Base-by-base conservation (phyloP, 2,113 vertebrate species). In the Lagenorhynchus albirostris region DNA sequence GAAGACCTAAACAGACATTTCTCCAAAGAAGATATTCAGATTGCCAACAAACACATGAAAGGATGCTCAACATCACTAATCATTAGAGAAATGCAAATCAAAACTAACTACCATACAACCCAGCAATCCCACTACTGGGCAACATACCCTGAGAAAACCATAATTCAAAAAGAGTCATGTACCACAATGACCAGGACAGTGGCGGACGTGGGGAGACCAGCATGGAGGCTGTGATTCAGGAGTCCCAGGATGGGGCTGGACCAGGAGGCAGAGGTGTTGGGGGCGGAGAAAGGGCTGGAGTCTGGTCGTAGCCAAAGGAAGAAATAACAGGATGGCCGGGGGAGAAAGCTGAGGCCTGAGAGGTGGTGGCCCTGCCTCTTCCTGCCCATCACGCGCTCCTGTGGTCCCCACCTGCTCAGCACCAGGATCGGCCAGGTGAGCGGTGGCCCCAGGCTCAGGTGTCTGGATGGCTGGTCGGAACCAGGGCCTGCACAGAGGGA, bases 181-280 rank as follows among this genome's bases (percentile, higher is more conserved):
- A 53, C 14, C 50, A 53, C 50, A 53, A 53, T 53, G 50, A 15
- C 3, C 9, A 47, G 62, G 31, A 36, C n/a, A 31, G 5, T 0
- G 26, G 63, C 26, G 0, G 55, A 36, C 29, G 21, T 0, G 0
- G 33, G 3, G 3, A 62, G 67, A 38, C 3, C 47, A 12, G 67
- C 26, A 17, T 0, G 36, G 68, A 36, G 63, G 23, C 76, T 23
- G 41, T 38, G 67, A 7, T 20, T 38, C 4, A 6, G 33, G n/a
- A 53, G 31, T 31, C 12, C 1, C 63, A 33, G 68, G 71, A 31
- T 2, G 25, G 62, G 26, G 33, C 53, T 12, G 38, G 14, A 41
- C 23, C 6, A 36, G 29, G 44, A 36, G 38, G 60, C 8, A 6
- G 1, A 3, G 25, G 10, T 50, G 29, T 77, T 0, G 0, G 17